Evolutionary conservation across 2,113 vertebrate species (phyloP).

Genomic region (Poecilia latipinna): DNA sequence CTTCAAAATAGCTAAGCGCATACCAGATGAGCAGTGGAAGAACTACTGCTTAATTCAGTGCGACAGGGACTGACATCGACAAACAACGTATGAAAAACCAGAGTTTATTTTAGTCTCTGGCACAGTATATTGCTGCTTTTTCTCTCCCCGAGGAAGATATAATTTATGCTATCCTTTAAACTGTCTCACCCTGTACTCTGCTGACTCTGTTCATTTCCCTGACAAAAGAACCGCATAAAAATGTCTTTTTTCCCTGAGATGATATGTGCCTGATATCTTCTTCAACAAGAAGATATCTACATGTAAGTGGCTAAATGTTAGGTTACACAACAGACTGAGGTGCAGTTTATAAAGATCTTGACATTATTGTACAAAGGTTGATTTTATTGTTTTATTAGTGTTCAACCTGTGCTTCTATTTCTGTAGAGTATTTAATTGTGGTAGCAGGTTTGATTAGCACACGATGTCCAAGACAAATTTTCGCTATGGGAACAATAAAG

Average conservation of each 20-base stretch:
- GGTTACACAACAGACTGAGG: conserved; percentile 3
- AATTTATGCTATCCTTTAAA: conserved; percentile 64
- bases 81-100: conserved; percentile 14
- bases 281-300: conserved; percentile 27
- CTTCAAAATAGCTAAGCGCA: neutral
- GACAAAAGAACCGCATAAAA: conserved; percentile 42
- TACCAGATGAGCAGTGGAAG: neutral
- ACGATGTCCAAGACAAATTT: no score
- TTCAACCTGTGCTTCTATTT: no score
- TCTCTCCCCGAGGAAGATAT: conserved; percentile 51
- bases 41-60: neutral
- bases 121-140: conserved; percentile 37
- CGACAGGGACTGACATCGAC: neutral
- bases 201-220: conserved; percentile 57
- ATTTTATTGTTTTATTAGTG: no score
- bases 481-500: no score
- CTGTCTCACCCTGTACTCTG: conserved; percentile 35
- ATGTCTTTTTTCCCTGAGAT: conserved; percentile 37
- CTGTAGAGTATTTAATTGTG: no score
- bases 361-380: conserved; percentile 2
- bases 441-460: no score
- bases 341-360: neutral
- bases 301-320: conserved; percentile 35
- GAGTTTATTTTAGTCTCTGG: conserved; percentile 63
- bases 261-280: conserved; percentile 23